Evolutionary conservation across 2,888 invertebrate species (phyloP).

Genomic region (Cataglyphis rosenhaueri): DNA sequence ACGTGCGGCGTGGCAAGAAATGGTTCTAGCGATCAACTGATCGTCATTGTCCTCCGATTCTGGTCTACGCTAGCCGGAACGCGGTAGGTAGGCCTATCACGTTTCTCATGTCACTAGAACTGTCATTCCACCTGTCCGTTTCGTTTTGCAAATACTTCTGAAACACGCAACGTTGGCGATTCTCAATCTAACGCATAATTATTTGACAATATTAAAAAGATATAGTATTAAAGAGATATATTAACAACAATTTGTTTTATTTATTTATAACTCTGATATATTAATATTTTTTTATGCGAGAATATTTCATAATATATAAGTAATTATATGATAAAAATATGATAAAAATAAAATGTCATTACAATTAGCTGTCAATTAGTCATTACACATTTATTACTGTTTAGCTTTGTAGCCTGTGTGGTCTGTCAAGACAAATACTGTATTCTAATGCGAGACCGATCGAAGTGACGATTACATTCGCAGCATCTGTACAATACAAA

Average conservation of each 20-base stretch:
- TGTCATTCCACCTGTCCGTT: slow-evolving; percentile 65
- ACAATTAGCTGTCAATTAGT: background rate
- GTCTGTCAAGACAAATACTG: background rate
- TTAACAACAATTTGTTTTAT: background rate
- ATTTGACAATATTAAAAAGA: background rate
- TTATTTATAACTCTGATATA: background rate
- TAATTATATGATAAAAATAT: background rate
- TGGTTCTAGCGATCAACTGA: slow-evolving; percentile 54
- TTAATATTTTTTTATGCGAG: background rate
- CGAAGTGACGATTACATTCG: background rate
- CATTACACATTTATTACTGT: background rate
- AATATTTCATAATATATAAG: background rate
- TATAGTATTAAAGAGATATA: too few species aligned
- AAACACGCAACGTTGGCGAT: slow-evolving; percentile 56
- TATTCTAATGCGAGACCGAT: background rate
- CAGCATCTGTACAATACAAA: slow-evolving; percentile 66
- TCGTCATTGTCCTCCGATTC: slow-evolving; percentile 53
- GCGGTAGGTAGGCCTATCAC: slow-evolving; percentile 65
- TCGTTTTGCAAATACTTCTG: slow-evolving; percentile 69
- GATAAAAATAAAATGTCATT: background rate
- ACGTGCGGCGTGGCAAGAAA: slow-evolving; percentile 59
- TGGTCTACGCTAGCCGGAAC: slow-evolving; percentile 63
- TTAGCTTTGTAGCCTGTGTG: background rate
- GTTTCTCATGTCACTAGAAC: slow-evolving; percentile 68
- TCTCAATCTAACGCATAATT: slow-evolving; percentile 27